Conservation (phyloP, 2,797 vertebrate genomes). For the Labroides dimidiatus region DNA sequence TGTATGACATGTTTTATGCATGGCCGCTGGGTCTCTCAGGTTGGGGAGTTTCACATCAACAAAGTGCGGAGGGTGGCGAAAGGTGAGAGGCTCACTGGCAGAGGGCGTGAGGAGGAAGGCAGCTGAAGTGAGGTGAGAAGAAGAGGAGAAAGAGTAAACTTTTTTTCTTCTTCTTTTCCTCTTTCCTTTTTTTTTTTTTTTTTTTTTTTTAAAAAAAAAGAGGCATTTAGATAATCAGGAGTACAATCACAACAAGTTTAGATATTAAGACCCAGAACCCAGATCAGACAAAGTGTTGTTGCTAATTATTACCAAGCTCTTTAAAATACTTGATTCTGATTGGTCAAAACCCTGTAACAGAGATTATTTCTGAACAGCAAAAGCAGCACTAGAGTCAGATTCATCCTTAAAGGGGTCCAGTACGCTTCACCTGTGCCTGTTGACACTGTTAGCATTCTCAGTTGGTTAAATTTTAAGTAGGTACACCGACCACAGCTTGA, state of each 20-base stretch:
- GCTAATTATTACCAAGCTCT: background rate
- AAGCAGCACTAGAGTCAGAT: no score
- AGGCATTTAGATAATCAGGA: background rate
- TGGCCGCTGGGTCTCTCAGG: conserved; percentile 68
- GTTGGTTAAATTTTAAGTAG: no score
- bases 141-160: conserved; percentile 47
- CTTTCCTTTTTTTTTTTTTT: no score
- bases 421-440: no score
- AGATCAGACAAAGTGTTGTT: background rate
- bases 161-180: no score
- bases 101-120: conserved; percentile 39
- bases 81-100: conserved; percentile 65
- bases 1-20: conserved; percentile 79
- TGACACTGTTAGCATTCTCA: no score
- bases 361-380: no score
- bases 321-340: background rate
- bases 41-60: conserved; percentile 75
- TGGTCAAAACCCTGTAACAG: no score
- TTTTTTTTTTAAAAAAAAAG: no score
- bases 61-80: conserved; percentile 66
- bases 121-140: conserved; percentile 20
- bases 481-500: no score
- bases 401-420: no score
- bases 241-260: background rate
- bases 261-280: background rate